phyloP scores from a whole-genome alignment of 2,888 invertebrate species.

The Oscheius sp. region DNA sequence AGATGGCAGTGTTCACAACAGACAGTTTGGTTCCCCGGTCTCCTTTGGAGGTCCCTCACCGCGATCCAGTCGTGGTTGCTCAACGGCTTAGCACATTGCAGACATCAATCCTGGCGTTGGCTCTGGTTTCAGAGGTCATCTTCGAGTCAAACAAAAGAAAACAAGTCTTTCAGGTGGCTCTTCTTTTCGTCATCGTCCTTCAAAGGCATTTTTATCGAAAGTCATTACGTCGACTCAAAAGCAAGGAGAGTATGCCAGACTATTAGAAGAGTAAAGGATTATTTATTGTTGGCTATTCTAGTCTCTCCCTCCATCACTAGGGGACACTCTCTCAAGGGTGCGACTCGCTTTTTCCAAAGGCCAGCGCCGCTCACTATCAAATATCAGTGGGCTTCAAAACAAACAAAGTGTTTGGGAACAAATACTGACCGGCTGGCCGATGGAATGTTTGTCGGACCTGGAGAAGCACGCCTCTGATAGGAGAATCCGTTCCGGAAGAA shows the following conservation, averaged over 20 bases:
- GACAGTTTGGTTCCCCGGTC: background rate
- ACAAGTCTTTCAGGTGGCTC: constrained; percentile 2
- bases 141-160: background rate
- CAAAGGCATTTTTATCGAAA: constrained; percentile 19
- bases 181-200: constrained; percentile 1
- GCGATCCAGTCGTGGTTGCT: constrained; percentile 14
- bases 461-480: constrained; percentile 22
- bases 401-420: constrained; percentile 29
- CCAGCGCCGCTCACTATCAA: constrained; percentile 26
- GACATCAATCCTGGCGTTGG: constrained; percentile 15
- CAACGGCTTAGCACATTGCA: constrained; percentile 8
- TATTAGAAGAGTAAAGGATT: constrained; percentile 1
- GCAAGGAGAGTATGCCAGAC: constrained; percentile 10
- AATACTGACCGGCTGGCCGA: constrained; percentile 18
- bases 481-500: constrained; percentile 27
- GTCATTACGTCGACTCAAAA: constrained; percentile 13
- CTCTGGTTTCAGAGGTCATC: constrained; percentile 20
- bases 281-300: constrained; percentile 18
- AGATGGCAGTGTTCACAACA: constrained; percentile 25
- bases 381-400: constrained; percentile 29
- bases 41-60: background rate
- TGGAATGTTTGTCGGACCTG: constrained; percentile 16
- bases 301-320: background rate
- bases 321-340: constrained; percentile 9
- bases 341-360: constrained; percentile 22